Percentiles rank a stretch among this genome's conserved stretches.
phyloP scores from a whole-genome alignment of 2,888 invertebrate genomes.

The Drosophila neonasuta region DNA sequence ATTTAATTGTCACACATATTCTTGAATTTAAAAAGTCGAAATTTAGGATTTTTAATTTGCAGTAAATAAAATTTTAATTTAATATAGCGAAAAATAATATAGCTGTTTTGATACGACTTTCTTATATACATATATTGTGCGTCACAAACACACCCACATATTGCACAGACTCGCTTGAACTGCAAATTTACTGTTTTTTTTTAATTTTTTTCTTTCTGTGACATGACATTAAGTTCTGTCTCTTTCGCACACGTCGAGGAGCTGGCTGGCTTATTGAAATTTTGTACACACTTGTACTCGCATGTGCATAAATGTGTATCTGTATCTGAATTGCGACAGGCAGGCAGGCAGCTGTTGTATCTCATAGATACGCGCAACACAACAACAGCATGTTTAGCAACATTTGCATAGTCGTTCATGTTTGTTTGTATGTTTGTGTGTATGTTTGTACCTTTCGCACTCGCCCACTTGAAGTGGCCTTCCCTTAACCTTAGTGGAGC shows the following conservation, averaged over 20 bases:
- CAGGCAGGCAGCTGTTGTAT: slow-evolving; percentile 51
- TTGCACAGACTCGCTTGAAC: background rate
- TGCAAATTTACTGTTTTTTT: background rate
- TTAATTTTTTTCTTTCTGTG: slow-evolving; percentile 8
- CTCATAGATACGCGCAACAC: slow-evolving; percentile 39
- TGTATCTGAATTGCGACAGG: slow-evolving; percentile 22
- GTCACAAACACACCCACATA: background rate
- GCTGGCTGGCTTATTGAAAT: slow-evolving; percentile 21
- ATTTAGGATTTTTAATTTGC: too few relatives aligned
- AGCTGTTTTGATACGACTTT: background rate
- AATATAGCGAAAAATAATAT: background rate
- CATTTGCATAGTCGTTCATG: slow-evolving; percentile 47
- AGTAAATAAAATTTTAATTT: background rate
- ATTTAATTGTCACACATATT: too few relatives aligned
- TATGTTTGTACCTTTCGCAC: slow-evolving; percentile 34
- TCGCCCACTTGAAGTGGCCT: slow-evolving; percentile 57
- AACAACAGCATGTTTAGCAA: slow-evolving; percentile 48
- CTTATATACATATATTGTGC: background rate
- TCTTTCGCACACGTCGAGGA: slow-evolving; percentile 25
- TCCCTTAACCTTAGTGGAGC: slow-evolving; percentile 56
- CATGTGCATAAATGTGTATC: slow-evolving; percentile 6
- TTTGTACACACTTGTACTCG: slow-evolving; percentile 35
- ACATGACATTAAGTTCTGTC: slow-evolving; percentile 33
- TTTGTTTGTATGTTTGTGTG: background rate
- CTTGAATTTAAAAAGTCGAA: too few relatives aligned